A percentile compares a stretch with the other conserved stretches of the same genome.
phyloP scores from a whole-genome alignment of 2,888 invertebrate species.

The Nineta flava region DNA sequence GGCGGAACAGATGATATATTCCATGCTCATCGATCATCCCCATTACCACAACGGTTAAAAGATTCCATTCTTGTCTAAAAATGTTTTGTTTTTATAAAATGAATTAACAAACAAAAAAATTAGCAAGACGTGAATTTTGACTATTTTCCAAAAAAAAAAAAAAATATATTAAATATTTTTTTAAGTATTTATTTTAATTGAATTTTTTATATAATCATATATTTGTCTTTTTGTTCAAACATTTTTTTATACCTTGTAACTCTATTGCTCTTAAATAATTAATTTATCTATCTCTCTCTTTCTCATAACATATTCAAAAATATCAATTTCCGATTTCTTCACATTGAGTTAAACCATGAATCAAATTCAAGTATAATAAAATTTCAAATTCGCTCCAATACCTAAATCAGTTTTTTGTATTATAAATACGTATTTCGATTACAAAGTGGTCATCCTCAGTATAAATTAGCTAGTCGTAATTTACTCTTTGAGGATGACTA shows the following conservation, averaged over 20 bases:
- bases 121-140: not conserved
- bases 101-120: not conserved
- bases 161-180: not conserved
- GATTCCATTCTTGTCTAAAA: conserved; percentile 2
- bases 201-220: not conserved
- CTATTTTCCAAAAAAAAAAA: not conserved
- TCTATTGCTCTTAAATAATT: no score
- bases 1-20: conserved; percentile 14
- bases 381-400: no score
- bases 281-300: no score
- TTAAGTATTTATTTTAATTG: not conserved
- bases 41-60: conserved; percentile 2
- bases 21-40: not conserved
- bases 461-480: no score
- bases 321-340: no score
- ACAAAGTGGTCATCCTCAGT: no score
- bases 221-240: not conserved
- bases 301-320: no score
- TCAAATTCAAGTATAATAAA: no score
- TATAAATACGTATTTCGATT: no score
- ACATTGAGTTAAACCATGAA: no score
- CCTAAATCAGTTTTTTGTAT: no score
- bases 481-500: no score
- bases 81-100: not conserved
- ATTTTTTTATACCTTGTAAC: not conserved